Conservation (phyloP, 2,113 vertebrate genomes). For the Falco punctatus region DNA sequence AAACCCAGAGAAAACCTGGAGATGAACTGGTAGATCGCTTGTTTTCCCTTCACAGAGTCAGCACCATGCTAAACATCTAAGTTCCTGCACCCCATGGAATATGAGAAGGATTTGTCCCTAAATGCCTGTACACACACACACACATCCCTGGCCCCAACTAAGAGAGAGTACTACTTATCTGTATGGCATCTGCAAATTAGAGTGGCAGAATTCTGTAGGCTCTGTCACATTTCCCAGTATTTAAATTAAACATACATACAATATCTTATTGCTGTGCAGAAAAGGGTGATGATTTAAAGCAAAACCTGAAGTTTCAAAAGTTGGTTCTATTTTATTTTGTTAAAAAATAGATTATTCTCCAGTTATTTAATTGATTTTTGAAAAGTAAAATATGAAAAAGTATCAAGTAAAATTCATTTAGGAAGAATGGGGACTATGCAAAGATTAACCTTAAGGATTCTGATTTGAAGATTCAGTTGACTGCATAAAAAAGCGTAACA, state of each 20-base stretch:
- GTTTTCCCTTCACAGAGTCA: neutral
- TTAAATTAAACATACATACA: neutral
- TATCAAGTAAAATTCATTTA: neutral
- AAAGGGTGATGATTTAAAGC: neutral
- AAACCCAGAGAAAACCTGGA: neutral
- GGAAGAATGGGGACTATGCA: neutral
- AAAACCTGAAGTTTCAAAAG: neutral
- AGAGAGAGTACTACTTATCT: neutral
- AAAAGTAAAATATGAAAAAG: neutral
- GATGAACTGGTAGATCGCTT: neutral
- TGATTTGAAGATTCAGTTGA: neutral
- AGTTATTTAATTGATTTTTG: neutral
- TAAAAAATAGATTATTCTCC: neutral
- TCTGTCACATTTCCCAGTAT: neutral
- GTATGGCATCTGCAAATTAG: neutral
- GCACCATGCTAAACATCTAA: neutral
- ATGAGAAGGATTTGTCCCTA: neutral
- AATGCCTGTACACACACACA: neutral
- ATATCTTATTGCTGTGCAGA: neutral
- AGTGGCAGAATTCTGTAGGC: neutral
- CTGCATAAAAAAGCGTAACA: neutral
- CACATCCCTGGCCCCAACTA: neutral
- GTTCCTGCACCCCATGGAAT: neutral
- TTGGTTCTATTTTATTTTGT: neutral
- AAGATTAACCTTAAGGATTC: neutral